Evolutionary conservation across 2,797 vertebrate species (phyloP).

Genomic region (Yasuhikotakia modesta): DNA sequence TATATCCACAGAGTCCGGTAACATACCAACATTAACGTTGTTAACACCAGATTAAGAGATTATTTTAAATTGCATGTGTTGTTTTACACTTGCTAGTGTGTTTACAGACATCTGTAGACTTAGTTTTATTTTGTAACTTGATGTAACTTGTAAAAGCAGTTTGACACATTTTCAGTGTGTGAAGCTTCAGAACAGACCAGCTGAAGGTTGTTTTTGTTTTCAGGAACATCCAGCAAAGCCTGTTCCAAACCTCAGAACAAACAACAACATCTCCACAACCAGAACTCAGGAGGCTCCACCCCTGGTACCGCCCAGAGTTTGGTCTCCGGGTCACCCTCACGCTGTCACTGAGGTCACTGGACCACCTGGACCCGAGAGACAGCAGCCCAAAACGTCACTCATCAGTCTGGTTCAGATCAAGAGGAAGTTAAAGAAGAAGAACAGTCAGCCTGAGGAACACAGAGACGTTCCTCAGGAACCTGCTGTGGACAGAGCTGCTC

Average conservation of each 20-base stretch:
- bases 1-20: conserved; percentile 57
- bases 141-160: too few relatives aligned
- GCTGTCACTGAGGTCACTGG: conserved; percentile 32
- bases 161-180: too few relatives aligned
- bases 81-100: neutral
- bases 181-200: neutral
- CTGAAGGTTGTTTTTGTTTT: conserved; percentile 22
- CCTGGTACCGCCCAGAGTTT: conserved; percentile 3
- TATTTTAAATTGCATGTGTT: neutral
- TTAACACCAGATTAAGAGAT: neutral
- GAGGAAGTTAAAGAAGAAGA: conserved; percentile 70
- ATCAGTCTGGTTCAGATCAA: conserved; percentile 66
- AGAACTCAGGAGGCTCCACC: neutral
- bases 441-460: conserved; percentile 47
- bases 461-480: conserved; percentile 51
- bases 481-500: neutral
- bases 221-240: conserved; percentile 56
- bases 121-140: too few relatives aligned
- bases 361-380: conserved; percentile 1
- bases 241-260: conserved; percentile 55
- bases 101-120: neutral
- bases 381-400: conserved; percentile 56
- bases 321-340: conserved; percentile 34
- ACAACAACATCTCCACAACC: neutral
- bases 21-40: neutral